Base-by-base conservation (phyloP, 2,888 invertebrate genomes). In the Phasia obesa region DNA sequence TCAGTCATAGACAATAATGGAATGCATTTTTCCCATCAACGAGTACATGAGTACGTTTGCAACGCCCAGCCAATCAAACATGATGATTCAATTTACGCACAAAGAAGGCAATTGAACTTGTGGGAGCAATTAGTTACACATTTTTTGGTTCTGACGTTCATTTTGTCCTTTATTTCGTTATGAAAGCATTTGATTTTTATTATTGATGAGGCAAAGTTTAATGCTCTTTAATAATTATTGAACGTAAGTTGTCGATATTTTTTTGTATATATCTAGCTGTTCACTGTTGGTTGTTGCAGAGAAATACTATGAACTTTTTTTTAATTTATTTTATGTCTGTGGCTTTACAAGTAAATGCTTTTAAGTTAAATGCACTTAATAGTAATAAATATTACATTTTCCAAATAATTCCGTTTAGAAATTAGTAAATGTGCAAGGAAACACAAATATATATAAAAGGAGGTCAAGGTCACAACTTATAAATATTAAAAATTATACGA, bases 41-140 rank as follows among this genome's bases (percentile, higher is more conserved):
- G n/a, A n/a, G n/a, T n/a, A n/a, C n/a, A n/a, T n/a, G n/a, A n/a
- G n/a, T n/a, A n/a, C n/a, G n/a, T n/a, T n/a, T n/a, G 1, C 11
- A 35, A 35, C 11, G 4, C 11, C 4, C n/a, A 42, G 38, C 13
- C 38, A 42, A 11, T 38, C 3, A 38, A 42, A 42, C 2, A 42
- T 9, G 25, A n/a, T 6, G 15, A 53, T n/a, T 15, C 11, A 25
- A 25, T 53, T 27, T 25, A 53, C 25, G 6, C 15, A 27, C 23
- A 53, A 69, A 42, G 27, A 42, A 49, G 53, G 55, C 25, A 55
- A 69, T 42, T 55, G 42, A 55, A 69, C 67, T 69, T 17, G 13
- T 55, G 42, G 7, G 4, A 42, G 27, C 42, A 27, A 27, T 55
- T 21, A 25, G 21, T 51, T 35, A 6, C 49, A 17, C 51, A n/a